phyloP scores from a whole-genome alignment of 2,113 vertebrate genomes.

The Salvator merianae region DNA sequence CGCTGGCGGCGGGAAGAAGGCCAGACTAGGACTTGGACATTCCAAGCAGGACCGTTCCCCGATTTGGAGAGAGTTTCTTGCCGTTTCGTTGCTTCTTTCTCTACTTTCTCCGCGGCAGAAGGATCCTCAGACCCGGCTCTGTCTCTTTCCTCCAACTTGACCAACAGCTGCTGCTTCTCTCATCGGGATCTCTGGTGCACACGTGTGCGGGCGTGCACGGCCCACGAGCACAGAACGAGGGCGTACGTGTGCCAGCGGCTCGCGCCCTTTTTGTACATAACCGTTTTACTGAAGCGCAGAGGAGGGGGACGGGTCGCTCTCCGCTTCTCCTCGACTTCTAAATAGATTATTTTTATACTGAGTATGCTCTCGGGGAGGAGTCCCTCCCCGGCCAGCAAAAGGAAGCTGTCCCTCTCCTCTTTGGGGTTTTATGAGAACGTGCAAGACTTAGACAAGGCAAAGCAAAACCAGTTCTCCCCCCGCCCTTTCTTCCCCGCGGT shows the following conservation, averaged over 20 bases:
- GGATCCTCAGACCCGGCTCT: slow-evolving; percentile 72
- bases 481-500: slow-evolving; percentile 1
- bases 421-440: slow-evolving; percentile 65
- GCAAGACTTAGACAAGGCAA: slow-evolving; percentile 65
- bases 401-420: slow-evolving; percentile 42
- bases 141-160: slow-evolving; percentile 86
- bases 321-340: slow-evolving; percentile 22
- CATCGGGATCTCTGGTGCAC: slow-evolving; percentile 67
- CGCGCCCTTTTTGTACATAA: slow-evolving; percentile 74
- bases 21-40: slow-evolving; percentile 18
- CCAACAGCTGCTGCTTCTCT: slow-evolving; percentile 95
- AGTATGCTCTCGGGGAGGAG: slow-evolving; percentile 55
- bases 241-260: background rate
- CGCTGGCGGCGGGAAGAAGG: background rate
- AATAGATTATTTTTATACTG: slow-evolving; percentile 61
- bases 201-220: slow-evolving; percentile 35
- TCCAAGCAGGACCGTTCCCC: slow-evolving; percentile 68
- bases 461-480: slow-evolving; percentile 33
- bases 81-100: slow-evolving; percentile 26
- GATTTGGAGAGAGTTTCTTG: slow-evolving; percentile 60
- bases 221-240: background rate
- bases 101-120: slow-evolving; percentile 75
- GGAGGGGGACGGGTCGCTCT: slow-evolving; percentile 68
- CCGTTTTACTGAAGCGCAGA: slow-evolving; percentile 75
- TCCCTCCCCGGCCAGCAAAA: slow-evolving; percentile 51